Base-by-base conservation (phyloP, 1,140 invertebrate genomes). In the Nixonia krombeini region DNA sequence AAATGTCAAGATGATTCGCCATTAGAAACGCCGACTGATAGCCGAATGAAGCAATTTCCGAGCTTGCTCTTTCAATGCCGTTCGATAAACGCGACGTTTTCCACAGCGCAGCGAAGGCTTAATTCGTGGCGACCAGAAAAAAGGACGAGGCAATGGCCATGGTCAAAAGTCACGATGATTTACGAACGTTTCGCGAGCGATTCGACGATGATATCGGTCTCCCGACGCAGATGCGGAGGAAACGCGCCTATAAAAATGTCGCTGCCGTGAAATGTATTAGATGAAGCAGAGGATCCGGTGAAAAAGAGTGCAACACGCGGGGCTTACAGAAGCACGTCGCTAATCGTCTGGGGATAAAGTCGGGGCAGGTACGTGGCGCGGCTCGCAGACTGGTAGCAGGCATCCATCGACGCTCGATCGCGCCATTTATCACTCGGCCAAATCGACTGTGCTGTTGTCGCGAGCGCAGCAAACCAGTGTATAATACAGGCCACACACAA, bases 391-490 rank as follows among this genome's bases (percentile, higher is more conserved):
- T 17, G 21, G 44, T 57, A 37, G 51, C 44, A 12, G 7, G 45
- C 58, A 68, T 65, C 71, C 52, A 78, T 76, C 70, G 68, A 65
- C 58, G 66, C 64, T 62, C 56, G 53, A 75, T 76, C 74, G 47
- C 28, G 52, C 67, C 75, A 76, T 78, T 77, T 74, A 76, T 79
- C 73, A 79, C 56, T 33, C 53, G 55, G 40, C 40, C 49, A 57
- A 44, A 53, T 38, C 56, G 46, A 31, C n/a, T 57, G 45, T 37
- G 51, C 29, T 41, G 66, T 70, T 72, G 63, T 69, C 71, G 56
- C 23, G 61, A 58, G 41, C 42, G 26, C 37, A 41, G 61, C 52
- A 31, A 52, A 46, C 33, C 45, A 15, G 28, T 38, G 52, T 51
- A 52, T 64, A 57, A 51, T 56, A 40, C 49, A 38, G 49, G 56